Conservation (phyloP, 1,140 invertebrate genomes). For the Hypsibius dujardini region DNA sequence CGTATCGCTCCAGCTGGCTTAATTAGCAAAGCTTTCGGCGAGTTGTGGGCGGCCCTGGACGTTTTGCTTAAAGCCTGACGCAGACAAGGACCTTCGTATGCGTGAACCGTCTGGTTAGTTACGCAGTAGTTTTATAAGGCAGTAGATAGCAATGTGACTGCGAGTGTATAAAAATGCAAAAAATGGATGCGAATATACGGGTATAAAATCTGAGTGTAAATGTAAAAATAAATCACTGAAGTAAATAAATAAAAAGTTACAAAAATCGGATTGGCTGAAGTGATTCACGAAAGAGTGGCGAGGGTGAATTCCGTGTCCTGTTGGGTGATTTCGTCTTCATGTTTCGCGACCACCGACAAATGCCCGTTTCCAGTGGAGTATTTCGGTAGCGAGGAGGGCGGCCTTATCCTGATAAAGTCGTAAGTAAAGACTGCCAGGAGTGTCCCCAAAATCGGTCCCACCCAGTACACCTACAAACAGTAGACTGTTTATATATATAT, state of each 20-base stretch:
- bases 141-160: neutral
- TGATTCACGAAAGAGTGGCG: too few species aligned
- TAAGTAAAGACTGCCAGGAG: neutral
- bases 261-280: too few species aligned
- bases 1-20: neutral
- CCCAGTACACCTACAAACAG: slow-evolving; percentile 1
- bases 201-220: neutral
- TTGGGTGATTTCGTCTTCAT: neutral
- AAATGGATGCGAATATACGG: too few species aligned
- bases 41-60: neutral
- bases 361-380: neutral
- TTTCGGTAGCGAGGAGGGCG: neutral
- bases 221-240: neutral
- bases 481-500: slow-evolving; percentile 1
- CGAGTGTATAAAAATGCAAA: too few species aligned
- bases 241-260: neutral
- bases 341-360: neutral
- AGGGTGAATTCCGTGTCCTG: neutral
- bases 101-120: neutral
- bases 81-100: neutral
- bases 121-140: neutral
- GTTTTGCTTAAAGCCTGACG: neutral
- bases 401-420: slow-evolving; percentile 4
- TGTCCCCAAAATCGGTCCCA: neutral
- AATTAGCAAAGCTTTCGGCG: neutral